These are phyloP conservation scores for Hippopotamus amphibius DNA, from an alignment of 2,113 vertebrate genomes.

Conservation along the genomic window DNA sequence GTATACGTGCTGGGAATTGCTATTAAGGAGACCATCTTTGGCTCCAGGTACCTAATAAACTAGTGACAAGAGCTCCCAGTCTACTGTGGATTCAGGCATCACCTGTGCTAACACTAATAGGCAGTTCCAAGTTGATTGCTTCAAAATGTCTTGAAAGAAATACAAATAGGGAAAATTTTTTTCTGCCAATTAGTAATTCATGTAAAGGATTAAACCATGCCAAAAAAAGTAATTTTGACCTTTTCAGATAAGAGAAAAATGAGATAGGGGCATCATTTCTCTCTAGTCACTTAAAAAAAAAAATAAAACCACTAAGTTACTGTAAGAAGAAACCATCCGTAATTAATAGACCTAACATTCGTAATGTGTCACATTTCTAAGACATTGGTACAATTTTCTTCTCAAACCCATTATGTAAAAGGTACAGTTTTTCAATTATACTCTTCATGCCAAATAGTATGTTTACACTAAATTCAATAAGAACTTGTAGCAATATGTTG, in stretches of 20 bases:
- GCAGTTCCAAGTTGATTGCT: neutral
- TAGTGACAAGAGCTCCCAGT: neutral
- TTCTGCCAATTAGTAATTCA: neutral
- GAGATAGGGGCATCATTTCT: neutral
- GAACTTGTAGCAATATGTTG: neutral
- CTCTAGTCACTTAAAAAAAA: neutral
- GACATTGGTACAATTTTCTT: slow-evolving; percentile 53
- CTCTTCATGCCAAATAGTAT: neutral
- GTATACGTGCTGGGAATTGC: neutral
- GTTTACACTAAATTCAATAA: slow-evolving; percentile 35
- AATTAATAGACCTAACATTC: slow-evolving; percentile 36
- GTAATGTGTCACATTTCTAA: slow-evolving; percentile 48
- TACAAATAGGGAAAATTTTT: neutral
- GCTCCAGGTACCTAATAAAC: neutral
- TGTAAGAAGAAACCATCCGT: slow-evolving; percentile 34
- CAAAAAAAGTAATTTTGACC: slow-evolving; percentile 46
- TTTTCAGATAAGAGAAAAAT: slow-evolving; percentile 44
- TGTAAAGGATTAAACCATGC: neutral
- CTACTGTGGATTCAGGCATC: neutral
- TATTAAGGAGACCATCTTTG: neutral
- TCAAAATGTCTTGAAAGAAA: slow-evolving; percentile 52
- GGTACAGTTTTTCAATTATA: neutral
- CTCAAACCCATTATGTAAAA: slow-evolving; percentile 51
- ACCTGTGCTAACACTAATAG: neutral
- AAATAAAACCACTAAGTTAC: slow-evolving; percentile 17